Evolutionary conservation across 2,113 vertebrate species (phyloP), one percentile per base, ranked within the genome.

Genomic region (Beaufortia kweichowensis): DNA sequence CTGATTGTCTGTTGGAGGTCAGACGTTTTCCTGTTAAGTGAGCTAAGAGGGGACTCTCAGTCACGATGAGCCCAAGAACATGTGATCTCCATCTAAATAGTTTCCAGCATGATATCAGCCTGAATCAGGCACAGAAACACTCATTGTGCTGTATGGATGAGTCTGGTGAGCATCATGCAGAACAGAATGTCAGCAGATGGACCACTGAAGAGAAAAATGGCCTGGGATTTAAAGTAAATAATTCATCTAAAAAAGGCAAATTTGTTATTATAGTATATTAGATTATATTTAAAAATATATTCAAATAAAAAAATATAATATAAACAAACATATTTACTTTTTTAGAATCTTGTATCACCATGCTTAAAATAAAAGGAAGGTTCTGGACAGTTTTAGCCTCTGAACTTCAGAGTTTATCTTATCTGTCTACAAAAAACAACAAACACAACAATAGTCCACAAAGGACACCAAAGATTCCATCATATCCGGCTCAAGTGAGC

Each of bases 41-140:
- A 89, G 84, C 75, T 88, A 87, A 90, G 88, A 88, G 81, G 82
- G 84, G 87, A 90, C 83, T 87, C 87, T 87, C 82, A 82, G 76
- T 83, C 80, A 79, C 77, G 79, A 86, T 59, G 39, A 84, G 86
- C 78, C 79, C 77, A 82, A 78, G 87, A 89, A 88, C 91, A 92
- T 92, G 91, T 90, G 90, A 93, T 90, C 85, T 79, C 66, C 85
- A 84, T 90, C 85, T 81, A 86, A 90, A 91, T 91, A 91, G 84
- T 92, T 92, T 90, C 90, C 91, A 91, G 85, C 87, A 87, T 91
- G 90, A 92, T 90, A 91, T 91, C 90, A 91, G 89, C 88, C 83
- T 87, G 85, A 87, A 89, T 89, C 86, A 84, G 60, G 77, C 60
- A 92, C 88, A 92, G 89, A 88, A 85, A 85, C 75, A 78, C 68